Conservation (phyloP, 1,140 invertebrate species). For the Panagrolaimus sp. region DNA sequence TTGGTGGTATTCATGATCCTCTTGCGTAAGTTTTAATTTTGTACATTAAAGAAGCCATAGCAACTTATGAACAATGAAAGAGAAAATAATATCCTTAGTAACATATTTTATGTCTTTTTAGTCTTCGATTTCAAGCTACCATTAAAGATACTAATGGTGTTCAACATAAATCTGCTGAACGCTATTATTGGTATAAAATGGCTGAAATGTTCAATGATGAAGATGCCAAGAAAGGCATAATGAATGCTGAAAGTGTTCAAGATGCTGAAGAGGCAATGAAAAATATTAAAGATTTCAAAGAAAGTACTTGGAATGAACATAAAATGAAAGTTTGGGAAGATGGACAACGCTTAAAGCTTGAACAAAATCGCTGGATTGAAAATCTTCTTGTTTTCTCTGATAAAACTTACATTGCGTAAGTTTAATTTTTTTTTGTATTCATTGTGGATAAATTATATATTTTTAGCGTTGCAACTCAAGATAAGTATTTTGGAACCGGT, state of each 20-base stretch:
- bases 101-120: slow-evolving; percentile 29
- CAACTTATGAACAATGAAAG: background rate
- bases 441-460: slow-evolving; percentile 19
- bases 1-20: slow-evolving; percentile 48
- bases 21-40: slow-evolving; percentile 10
- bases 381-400: slow-evolving; percentile 44
- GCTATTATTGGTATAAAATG: slow-evolving; percentile 58
- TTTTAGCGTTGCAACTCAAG: too few relatives aligned
- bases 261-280: slow-evolving; percentile 51
- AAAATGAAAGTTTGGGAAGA: slow-evolving; percentile 38
- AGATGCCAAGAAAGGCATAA: slow-evolving; percentile 48
- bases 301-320: slow-evolving; percentile 46
- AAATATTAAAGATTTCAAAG: slow-evolving; percentile 45
- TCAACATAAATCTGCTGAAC: slow-evolving; percentile 53
- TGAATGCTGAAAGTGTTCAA: slow-evolving; percentile 31
- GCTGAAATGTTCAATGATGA: slow-evolving; percentile 46
- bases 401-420: slow-evolving; percentile 45
- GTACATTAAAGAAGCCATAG: background rate
- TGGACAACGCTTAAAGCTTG: slow-evolving; percentile 45
- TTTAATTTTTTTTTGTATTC: background rate
- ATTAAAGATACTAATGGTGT: slow-evolving; percentile 42
- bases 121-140: slow-evolving; percentile 40
- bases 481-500: slow-evolving; percentile 47
- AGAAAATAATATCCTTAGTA: slow-evolving; percentile 8
- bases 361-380: slow-evolving; percentile 46